Evolutionary conservation across 2,797 vertebrate species (phyloP).

Genomic region (Sebastes hubbsi): DNA sequence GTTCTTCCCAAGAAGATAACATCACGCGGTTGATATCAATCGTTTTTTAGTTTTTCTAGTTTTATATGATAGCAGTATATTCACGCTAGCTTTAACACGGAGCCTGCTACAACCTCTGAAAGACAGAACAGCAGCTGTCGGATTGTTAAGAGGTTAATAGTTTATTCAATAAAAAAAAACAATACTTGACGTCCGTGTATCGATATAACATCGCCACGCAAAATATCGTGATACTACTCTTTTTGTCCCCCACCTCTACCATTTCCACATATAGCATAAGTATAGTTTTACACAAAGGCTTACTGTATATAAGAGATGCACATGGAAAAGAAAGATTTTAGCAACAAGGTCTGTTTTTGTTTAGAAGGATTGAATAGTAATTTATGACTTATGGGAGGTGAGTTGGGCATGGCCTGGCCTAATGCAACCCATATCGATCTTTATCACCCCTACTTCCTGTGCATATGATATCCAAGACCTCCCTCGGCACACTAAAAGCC

Average conservation of each 20-base stretch:
- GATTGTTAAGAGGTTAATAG: too few species aligned
- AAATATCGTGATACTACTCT: too few species aligned
- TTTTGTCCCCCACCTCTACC: too few species aligned
- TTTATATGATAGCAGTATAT: too few species aligned
- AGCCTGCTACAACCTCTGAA: too few species aligned
- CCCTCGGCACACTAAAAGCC: conserved; percentile 67
- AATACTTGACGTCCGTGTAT: too few species aligned
- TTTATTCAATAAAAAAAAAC: too few species aligned
- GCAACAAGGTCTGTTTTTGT: conserved; percentile 30
- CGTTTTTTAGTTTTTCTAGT: fast-evolving
- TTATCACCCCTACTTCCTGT: conserved; percentile 78
- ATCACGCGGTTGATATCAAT: too few species aligned
- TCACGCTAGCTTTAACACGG: too few species aligned
- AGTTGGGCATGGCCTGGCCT: conserved; percentile 51
- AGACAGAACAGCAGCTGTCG: too few species aligned
- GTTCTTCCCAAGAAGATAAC: too few species aligned
- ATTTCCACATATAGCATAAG: neutral
- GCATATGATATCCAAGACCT: conserved; percentile 71
- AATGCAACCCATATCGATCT: conserved; percentile 77
- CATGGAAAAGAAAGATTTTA: neutral
- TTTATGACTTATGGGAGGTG: conserved; percentile 52
- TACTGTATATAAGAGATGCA: neutral
- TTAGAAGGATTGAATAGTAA: conserved; percentile 30
- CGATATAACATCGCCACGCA: too few species aligned
- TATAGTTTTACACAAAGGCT: neutral